A percentile compares a stretch with the other conserved stretches of the same genome.
phyloP scores from a whole-genome alignment of 1,140 invertebrate species.

The Neodiprion pinetum region DNA sequence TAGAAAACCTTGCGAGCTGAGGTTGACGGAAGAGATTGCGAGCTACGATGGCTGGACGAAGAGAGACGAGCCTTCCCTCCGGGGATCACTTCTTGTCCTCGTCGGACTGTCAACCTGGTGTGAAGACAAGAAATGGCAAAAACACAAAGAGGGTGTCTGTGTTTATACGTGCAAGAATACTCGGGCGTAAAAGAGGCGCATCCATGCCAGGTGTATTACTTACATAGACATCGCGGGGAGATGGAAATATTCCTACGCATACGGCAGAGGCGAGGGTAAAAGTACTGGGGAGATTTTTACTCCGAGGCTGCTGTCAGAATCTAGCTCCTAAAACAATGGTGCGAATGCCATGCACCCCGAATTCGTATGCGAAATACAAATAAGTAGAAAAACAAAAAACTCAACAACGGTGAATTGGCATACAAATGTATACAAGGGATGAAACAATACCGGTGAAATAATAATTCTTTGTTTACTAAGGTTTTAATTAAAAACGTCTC shows the following conservation, averaged over 20 bases:
- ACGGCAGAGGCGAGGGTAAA: neutral
- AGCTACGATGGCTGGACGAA: neutral
- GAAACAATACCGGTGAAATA: neutral
- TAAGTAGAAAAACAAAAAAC: neutral
- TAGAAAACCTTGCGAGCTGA: neutral
- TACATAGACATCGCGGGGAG: neutral
- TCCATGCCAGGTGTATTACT: neutral
- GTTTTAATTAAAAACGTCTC: neutral
- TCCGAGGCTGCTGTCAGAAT: conserved; percentile 4
- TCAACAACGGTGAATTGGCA: neutral
- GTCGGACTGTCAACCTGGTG: neutral
- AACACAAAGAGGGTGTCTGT: neutral
- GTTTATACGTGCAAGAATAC: no score
- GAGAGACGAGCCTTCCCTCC: neutral
- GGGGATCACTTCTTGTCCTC: neutral
- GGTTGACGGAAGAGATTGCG: neutral
- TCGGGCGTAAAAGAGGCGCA: neutral
- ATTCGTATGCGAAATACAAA: neutral
- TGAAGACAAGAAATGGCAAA: neutral
- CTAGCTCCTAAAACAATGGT: neutral
- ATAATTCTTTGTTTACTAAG: neutral
- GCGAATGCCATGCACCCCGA: neutral
- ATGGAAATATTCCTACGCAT: neutral
- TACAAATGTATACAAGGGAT: neutral
- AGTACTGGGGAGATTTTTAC: neutral